Conservation (phyloP, 2,113 vertebrate species). For the Peromyscus maniculatus region DNA sequence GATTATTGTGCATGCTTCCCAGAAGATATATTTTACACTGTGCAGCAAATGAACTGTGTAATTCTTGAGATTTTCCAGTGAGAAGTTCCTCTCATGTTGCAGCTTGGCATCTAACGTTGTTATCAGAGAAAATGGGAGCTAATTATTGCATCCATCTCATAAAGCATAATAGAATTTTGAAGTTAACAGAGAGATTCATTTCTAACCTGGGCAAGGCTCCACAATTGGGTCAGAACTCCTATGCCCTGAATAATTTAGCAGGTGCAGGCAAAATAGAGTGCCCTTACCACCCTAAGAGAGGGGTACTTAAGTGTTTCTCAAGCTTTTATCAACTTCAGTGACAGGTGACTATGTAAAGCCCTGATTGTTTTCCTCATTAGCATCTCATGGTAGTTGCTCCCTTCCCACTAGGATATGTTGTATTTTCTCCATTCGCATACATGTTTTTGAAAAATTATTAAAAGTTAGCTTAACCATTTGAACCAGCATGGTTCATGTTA, state of each 20-base stretch:
- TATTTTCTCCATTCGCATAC: neutral
- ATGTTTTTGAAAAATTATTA: neutral
- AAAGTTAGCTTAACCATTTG: neutral
- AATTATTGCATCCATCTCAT: slow-evolving; percentile 7
- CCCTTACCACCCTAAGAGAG: neutral
- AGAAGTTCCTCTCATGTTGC: slow-evolving; percentile 48
- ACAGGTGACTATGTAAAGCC: neutral
- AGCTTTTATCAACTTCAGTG: neutral
- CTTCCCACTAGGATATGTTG: neutral
- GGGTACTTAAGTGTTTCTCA: neutral
- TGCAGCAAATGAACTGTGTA: slow-evolving; percentile 51
- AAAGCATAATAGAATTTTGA: slow-evolving; percentile 35
- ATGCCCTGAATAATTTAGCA: neutral
- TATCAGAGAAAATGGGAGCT: slow-evolving; percentile 41
- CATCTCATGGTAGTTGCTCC: neutral
- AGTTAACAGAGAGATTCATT: slow-evolving; percentile 45
- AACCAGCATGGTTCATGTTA: neutral
- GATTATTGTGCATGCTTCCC: slow-evolving; percentile 38
- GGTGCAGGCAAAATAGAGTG: neutral
- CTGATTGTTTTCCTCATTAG: neutral
- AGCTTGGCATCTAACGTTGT: neutral
- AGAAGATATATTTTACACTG: slow-evolving; percentile 56
- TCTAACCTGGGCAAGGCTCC: neutral
- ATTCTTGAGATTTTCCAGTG: slow-evolving; percentile 62
- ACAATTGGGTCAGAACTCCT: neutral